Evolutionary conservation across 1,140 invertebrate species (phyloP), one percentile per base, ranked within the genome.

Genomic region (Bombus turneri): DNA sequence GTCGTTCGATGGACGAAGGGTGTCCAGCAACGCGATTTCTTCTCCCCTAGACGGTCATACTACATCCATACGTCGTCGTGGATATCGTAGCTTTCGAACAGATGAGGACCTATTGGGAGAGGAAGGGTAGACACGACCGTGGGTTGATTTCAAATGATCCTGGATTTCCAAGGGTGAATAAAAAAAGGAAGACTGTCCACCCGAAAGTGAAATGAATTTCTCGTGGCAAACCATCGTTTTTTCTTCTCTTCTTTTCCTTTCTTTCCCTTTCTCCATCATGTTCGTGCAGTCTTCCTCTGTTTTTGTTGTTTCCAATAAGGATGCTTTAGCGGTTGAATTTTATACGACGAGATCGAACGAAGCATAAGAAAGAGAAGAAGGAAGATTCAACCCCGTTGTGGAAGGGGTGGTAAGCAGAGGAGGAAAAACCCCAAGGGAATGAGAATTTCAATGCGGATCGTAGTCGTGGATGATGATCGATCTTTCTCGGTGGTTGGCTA

Each of bases 111-210:
- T 28, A 22, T 43, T 64, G 43, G 41, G 13, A 18, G 15, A 34
- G 43, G 64, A 68, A 68, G 73, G 47, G 37, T 66, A 71, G 86
- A 73, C 71, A 77, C 39, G 80, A 28, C 57, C 83, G 89, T 91
- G 91, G 79, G 85, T 92, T 90, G 91, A 92, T 92, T 91, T 90
- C 88, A 91, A 91, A 91, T 90, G 88, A 91, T 91, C 83, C 85
- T 66, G 77, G 88, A 90, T 91, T 91, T 91, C 87, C 77, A 72
- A 18, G 85, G 86, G 87, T 85, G 83, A 91, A 91, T 90, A 91
- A 87, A 86, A 88, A n/a, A 43, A 41, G 37, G 69, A 28, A 53
- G n/a, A 31, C 64, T 1, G 25, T 59, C 18, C 72, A 34, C 6
- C 31, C 73, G 88, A 92, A 92, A 91, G 87, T 91, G 91, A 91